Base-by-base conservation (phyloP, 2,113 vertebrate genomes). In the Oreotrochilus melanogaster region DNA sequence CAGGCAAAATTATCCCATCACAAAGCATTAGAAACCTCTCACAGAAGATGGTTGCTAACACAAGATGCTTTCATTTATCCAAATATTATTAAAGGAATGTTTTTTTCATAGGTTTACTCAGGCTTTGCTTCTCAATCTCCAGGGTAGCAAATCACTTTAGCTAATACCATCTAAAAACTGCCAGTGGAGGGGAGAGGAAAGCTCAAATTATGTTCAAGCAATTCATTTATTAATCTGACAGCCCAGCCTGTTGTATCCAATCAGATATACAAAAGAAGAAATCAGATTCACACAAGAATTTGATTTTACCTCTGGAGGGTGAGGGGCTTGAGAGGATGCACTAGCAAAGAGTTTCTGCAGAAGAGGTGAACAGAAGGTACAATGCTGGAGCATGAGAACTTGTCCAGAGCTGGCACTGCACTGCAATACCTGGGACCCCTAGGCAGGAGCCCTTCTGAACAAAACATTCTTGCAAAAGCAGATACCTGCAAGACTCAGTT, bases 381-480 rank as follows among this genome's bases (percentile, higher is more conserved):
- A 2, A 61, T 2, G 4, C 43, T 33, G 67, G 75, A 51, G 69
- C 83, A 89, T 0, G 7, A 39, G 39, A 84, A 65, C 8, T 47
- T 70, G 89, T 83, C 90, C 91, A 94, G 92, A 37, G 65, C 54
- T 31, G 93, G 66, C 15, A 70, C 28, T 13, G 62, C 81, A 4
- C 96, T 97, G 97, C 97, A 98, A 24, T 86, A 97, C 65, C 84
- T 97, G 73, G 17, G 82, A 60, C 69, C 35, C 7, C 57, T 30
- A 56, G 87, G 47, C 60, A 85, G 70, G 18, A 83, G 83, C 8
- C 53, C 53, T 39, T 82, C 33, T 7, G 35, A 95, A 79, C 0
- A 21, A 48, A 97, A 93, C 92, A 97, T 96, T 43, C 67, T 31
- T 56, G 67, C 62, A 16, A 58, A 72, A 65, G 83, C 82, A 84